Evolutionary conservation across 1,140 invertebrate genomes (phyloP).

Genomic region (Leptinotarsa defecta): DNA sequence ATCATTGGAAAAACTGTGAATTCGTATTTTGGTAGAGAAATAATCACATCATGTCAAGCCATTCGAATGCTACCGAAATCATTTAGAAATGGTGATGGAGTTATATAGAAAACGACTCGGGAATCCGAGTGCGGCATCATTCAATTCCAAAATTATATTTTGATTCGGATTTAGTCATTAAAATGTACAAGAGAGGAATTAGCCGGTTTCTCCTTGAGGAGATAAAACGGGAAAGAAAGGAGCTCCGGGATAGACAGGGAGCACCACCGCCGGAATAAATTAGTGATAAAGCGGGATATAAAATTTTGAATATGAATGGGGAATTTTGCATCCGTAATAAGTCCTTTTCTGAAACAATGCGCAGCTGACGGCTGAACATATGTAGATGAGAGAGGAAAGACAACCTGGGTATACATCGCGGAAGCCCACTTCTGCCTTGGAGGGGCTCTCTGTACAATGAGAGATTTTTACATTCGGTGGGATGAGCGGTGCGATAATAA

Average conservation of each 20-base stretch:
- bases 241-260: conserved; percentile 35
- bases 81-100: too few species aligned
- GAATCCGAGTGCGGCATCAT: neutral
- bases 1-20: too few species aligned
- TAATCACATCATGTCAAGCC: too few species aligned
- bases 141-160: conserved; percentile 47
- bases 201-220: conserved; percentile 48
- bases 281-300: conserved; percentile 74
- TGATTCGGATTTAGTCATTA: conserved; percentile 56
- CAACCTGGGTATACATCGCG: conserved; percentile 22
- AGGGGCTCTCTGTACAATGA: conserved; percentile 7
- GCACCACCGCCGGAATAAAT: conserved; percentile 62
- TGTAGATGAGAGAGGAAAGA: conserved; percentile 62
- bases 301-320: conserved; percentile 88
- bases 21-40: too few species aligned
- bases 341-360: conserved; percentile 67
- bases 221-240: conserved; percentile 45
- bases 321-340: conserved; percentile 84
- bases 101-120: neutral
- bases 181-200: conserved; percentile 53
- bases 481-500: neutral
- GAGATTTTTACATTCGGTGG: neutral
- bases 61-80: too few species aligned
- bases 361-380: conserved; percentile 67
- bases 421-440: neutral